Percentiles rank a stretch among this genome's conserved stretches.
Conservation (phyloP, 2,797 vertebrate species). For the Phrynocephalus vlangalii region DNA sequence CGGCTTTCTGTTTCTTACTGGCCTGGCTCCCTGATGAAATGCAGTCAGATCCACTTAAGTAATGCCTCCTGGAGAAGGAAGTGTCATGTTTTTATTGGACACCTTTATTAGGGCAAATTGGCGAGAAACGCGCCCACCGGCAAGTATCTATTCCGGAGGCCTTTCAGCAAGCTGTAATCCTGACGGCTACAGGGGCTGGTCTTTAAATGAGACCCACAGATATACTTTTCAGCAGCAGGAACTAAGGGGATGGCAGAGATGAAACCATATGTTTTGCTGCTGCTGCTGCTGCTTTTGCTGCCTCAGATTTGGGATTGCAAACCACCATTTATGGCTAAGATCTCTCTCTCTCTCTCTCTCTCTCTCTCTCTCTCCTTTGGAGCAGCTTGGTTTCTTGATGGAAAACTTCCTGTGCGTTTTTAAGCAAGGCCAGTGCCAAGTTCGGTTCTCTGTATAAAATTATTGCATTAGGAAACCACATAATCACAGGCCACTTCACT, state of each 20-base stretch:
- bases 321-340: not conserved
- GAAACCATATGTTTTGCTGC: not conserved
- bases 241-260: not conserved
- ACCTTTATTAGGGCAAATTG: constrained; percentile 30
- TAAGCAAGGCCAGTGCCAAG: not conserved
- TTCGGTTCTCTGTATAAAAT: not conserved
- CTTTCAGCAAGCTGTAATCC: constrained; percentile 45
- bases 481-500: not conserved
- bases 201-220: not conserved
- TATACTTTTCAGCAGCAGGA: constrained; percentile 17
- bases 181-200: constrained; percentile 2
- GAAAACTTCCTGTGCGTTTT: not conserved
- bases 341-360: not conserved
- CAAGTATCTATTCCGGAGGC: constrained; percentile 31
- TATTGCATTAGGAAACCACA: not conserved
- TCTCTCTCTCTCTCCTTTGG: no score
- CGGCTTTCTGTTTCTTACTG: constrained; percentile 68
- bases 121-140: constrained; percentile 38
- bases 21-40: constrained; percentile 75
- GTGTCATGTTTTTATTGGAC: constrained; percentile 41
- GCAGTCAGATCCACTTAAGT: constrained; percentile 58
- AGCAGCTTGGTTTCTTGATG: not conserved
- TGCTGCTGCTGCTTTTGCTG: not conserved
- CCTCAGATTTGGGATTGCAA: not conserved
- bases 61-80: constrained; percentile 44